Base-by-base conservation (phyloP, 2,797 vertebrate genomes). In the Gadopsis bispinosus region DNA sequence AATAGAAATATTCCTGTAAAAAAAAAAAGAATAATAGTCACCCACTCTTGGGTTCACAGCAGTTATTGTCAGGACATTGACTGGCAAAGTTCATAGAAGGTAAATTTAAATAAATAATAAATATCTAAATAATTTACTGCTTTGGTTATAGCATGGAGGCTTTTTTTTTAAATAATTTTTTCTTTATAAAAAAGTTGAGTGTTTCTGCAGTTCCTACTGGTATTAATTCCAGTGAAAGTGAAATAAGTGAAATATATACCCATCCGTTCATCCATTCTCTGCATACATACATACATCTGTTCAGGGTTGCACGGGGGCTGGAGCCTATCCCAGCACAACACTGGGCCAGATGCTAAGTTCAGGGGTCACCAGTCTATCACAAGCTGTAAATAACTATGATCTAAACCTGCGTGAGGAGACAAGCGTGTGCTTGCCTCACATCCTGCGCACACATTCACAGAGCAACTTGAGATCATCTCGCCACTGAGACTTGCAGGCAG, bases 371-470 rank as follows among this genome's bases (percentile, higher is more conserved):
- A 22, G 29, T 66, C 41, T 39, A 12, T 39, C 37, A 41, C 14
- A 63, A 56, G 11, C 16, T 13, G 62, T 22, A 47, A 41, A 62
- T 41, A 63, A 54, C 47, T 41, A 22, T 37, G 48, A 67, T 33
- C 33, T 31, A 20, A 29, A 50, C 29, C 41, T 2, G 12, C 72
- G 20, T 37, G 20, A 73, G 14, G 22, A 61, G 20, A 43, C 37
- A 50, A 69, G 51, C 12, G 13, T 56, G 14, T 63, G 51, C 64
- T 47, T 35, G 51, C 19, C 20, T 83, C n/a, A 54, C 22, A 43
- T 67, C 11, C 4, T 64, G 20, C 13, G 37, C n/a, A 43, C 22
- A 71, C 5, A 58, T 39, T 72, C 2, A 33, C 35, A 29, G 11
- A 71, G 67, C 62, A 68, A 54, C 61, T 39, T 65, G 22, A 31